phyloP scores from a whole-genome alignment of 2,797 vertebrate genomes.

The Arctocebus calabarensis region DNA sequence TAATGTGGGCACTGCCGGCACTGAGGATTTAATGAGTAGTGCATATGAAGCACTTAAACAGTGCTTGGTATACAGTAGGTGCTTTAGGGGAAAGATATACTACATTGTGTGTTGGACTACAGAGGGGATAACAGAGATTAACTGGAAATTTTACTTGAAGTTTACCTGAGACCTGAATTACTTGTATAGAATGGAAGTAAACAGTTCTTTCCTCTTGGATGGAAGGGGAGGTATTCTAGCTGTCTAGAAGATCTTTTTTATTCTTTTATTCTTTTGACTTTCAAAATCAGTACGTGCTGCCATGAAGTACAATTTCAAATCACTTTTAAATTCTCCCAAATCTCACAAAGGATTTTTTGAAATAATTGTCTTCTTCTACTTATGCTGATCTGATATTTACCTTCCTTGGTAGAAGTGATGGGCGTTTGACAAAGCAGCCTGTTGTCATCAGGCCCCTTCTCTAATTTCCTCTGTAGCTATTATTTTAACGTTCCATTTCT shows the following conservation, averaged over 20 bases:
- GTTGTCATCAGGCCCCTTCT: neutral
- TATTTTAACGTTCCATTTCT: neutral
- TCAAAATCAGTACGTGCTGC: neutral
- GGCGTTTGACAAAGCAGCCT: neutral
- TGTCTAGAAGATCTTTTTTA: neutral
- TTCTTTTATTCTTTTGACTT: constrained; percentile 16
- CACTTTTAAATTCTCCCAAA: constrained; percentile 1
- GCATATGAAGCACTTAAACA: neutral
- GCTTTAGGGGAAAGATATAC: neutral
- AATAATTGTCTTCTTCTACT: neutral
- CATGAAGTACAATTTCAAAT: neutral
- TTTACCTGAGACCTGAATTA: constrained; percentile 32
- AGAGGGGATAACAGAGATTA: neutral
- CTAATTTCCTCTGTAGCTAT: neutral
- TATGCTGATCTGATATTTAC: neutral
- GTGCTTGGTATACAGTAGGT: neutral
- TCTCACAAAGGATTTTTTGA: neutral
- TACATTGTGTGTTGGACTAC: neutral
- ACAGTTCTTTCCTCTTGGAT: neutral
- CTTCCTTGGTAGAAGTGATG: neutral
- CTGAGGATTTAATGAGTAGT: neutral
- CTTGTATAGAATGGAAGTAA: constrained; percentile 3
- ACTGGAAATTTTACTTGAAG: constrained; percentile 9
- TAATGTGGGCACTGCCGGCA: neutral
- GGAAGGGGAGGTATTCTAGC: neutral